These are phyloP conservation scores for Stenoptilia bipunctidactyla DNA, from an alignment of 2,888 invertebrate species.

Conservation along the genomic window DNA sequence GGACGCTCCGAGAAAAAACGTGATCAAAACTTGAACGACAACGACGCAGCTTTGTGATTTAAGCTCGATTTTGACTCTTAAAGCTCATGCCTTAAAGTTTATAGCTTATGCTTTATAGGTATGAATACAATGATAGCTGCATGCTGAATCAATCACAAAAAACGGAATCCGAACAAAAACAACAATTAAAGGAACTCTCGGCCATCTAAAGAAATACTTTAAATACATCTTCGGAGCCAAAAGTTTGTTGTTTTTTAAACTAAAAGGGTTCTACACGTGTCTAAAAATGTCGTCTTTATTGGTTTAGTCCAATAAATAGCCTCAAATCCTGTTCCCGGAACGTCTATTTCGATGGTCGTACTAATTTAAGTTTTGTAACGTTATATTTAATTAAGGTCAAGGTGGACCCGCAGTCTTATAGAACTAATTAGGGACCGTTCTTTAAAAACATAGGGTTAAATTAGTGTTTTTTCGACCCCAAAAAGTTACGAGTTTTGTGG, in stretches of 20 bases:
- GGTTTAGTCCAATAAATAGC: slow-evolving; percentile 64
- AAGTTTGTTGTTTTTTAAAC: slow-evolving; percentile 26
- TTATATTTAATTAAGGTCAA: slow-evolving; percentile 11
- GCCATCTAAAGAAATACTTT: slow-evolving; percentile 61
- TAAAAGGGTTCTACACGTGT: slow-evolving; percentile 49
- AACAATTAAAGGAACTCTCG: slow-evolving; percentile 60
- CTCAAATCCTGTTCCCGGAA: slow-evolving; percentile 51
- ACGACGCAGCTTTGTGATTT: neutral
- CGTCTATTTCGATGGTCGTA: slow-evolving; percentile 39
- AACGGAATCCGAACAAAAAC: slow-evolving; percentile 68
- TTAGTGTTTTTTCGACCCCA: no score
- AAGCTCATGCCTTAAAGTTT: neutral
- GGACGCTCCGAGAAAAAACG: slow-evolving; percentile 46
- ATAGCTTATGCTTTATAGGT: neutral
- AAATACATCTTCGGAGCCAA: slow-evolving; percentile 39
- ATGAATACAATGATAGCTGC: slow-evolving; percentile 67
- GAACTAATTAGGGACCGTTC: neutral
- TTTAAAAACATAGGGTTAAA: no score
- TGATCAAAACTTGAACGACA: slow-evolving; percentile 55
- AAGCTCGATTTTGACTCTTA: neutral
- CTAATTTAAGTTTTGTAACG: slow-evolving; percentile 41
- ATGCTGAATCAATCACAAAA: slow-evolving; percentile 68
- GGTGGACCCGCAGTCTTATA: neutral
- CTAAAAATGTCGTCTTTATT: slow-evolving; percentile 62
- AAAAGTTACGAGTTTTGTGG: no score